Evolutionary conservation across 2,797 vertebrate genomes (phyloP), one percentile per base, ranked within the genome.

Genomic region (Sebastes alutus): DNA sequence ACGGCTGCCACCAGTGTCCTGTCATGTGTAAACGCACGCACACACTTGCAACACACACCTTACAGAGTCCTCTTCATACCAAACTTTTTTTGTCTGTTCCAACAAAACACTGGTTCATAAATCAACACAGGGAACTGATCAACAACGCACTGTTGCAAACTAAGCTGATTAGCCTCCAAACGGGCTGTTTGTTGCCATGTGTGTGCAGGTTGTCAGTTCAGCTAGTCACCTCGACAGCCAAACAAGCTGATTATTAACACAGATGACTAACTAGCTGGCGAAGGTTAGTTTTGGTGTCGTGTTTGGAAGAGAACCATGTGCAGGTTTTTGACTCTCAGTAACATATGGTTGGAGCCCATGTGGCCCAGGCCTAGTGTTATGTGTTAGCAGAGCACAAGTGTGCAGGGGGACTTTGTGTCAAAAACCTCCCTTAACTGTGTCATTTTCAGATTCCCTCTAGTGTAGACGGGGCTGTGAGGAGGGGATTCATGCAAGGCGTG

Each of bases 401-500:
- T 68, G 54, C 46, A 16, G 65, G 22, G 27, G n/a, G 63, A 60
- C 52, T 78, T 78, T 38, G 71, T 66, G 52, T 78, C 68, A 78
- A 58, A 69, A 76, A 72, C 29, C 75, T 89, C 78, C 63, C 60
- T 85, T 74, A 66, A 77, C 46, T 80, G 71, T 84, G 80, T 84
- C 77, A 82, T 88, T 88, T 90, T 88, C 68, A 82, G 82, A 84
- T 71, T 78, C 62, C 73, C 73, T 80, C 52, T 76, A 75, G 86
- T 60, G 70, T 70, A 79, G 81, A 83, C 29, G 7, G 72, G 23
- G 60, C 60, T 84, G 55, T 91, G 90, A 91, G 91, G 91, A 91
- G 94, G 94, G 94, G 93, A 92, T 92, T 81, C 66, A 64, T 84
- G 71, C 64, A 62, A 93, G 94, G 93, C 88, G 91, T 91, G 93